Base-by-base conservation (phyloP, 30 jellyfish, hydroid and myxozoan genomes). In the Cassiopea andromeda region DNA sequence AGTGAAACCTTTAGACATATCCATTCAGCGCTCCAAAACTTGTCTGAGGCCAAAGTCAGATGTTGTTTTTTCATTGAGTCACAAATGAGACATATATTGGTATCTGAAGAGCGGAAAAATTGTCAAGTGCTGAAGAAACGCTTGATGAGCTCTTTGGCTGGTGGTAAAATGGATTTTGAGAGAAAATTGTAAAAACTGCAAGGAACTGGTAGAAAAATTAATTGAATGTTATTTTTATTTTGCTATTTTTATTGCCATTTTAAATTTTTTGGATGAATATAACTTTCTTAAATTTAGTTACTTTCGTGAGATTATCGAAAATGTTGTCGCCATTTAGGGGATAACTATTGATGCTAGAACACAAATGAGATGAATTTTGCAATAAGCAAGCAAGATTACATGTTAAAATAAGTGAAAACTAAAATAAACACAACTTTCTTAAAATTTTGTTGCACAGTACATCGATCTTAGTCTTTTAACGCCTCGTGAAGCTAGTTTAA, bases 1-100 rank as follows among this genome's bases (percentile, higher is more conserved):
- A 66, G 69, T 18, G 50, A 77, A 77, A 76, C 86, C 70, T 77
- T 77, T 47, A 77, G 46, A 66, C 70, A 77, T 77, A 60, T 77
- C 68, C 70, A 27, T 46, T 46, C 17, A 77, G 46, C 17, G 86
- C 46, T 77, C 86, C 86, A 77, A 77, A 66, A 66, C 75, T 66
- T 66, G 43, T 66, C 75, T 66, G 75, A 14, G 75, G 75, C 75
- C 43, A 66, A 66, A 66, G 75, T 66, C 75, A 66, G 15, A 66
- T 15, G 75, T 66, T 15, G 75, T 19, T 5, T 66, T 66, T 66
- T 66, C 75, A 66, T 66, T 66, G 19, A 19, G 75, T 19, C 75
- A 66, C 75, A 66, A 5, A 66, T 66, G 8, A 66, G 75, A 66
- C 45, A 66, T 15, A 66, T 66, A 19, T 19, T 66, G 75, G 45